Evolutionary conservation across 2,888 invertebrate species (phyloP).

Genomic region (Plemyria rubiginata): DNA sequence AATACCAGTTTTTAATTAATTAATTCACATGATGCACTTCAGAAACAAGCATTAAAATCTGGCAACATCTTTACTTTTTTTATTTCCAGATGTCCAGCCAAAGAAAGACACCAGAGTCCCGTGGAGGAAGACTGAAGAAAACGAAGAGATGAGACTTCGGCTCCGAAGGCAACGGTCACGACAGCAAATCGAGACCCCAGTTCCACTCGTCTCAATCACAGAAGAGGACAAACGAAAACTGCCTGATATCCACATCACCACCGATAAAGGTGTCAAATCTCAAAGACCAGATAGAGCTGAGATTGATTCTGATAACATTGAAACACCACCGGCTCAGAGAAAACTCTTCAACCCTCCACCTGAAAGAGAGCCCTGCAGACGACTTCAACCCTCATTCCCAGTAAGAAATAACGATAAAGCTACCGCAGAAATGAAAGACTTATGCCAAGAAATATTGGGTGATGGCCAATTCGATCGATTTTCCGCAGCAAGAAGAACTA

Average conservation of each 20-base stretch:
- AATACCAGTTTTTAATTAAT: neutral
- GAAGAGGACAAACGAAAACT: slow-evolving; percentile 87
- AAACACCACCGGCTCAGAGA: slow-evolving; percentile 93
- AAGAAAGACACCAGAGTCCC: slow-evolving; percentile 91
- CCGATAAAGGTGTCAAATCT: slow-evolving; percentile 52
- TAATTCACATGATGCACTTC: too few species aligned
- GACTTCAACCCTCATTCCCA: slow-evolving; percentile 72
- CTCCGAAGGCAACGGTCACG: slow-evolving; percentile 84
- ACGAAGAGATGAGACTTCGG: slow-evolving; percentile 85
- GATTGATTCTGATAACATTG: slow-evolving; percentile 95
- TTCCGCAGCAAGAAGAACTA: slow-evolving; percentile 91
- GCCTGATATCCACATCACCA: slow-evolving; percentile 74
- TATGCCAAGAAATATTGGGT: slow-evolving; percentile 85
- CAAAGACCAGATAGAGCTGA: slow-evolving; percentile 87
- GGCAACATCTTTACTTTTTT: neutral
- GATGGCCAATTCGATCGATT: slow-evolving; percentile 94
- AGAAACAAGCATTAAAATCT: too few species aligned
- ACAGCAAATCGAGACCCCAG: slow-evolving; percentile 72
- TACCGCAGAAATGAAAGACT: slow-evolving; percentile 71
- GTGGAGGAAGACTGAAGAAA: slow-evolving; percentile 90
- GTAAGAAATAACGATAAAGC: slow-evolving; percentile 63
- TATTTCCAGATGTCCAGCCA: slow-evolving; percentile 87
- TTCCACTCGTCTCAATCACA: slow-evolving; percentile 83
- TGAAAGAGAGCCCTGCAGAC: slow-evolving; percentile 85
- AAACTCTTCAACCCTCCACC: slow-evolving; percentile 87